A percentile compares a stretch with the other conserved stretches of the same genome.
These are phyloP conservation scores for Neosilurus mollespiculum DNA, from an alignment of 2,797 vertebrate species.

Conservation along the genomic window DNA sequence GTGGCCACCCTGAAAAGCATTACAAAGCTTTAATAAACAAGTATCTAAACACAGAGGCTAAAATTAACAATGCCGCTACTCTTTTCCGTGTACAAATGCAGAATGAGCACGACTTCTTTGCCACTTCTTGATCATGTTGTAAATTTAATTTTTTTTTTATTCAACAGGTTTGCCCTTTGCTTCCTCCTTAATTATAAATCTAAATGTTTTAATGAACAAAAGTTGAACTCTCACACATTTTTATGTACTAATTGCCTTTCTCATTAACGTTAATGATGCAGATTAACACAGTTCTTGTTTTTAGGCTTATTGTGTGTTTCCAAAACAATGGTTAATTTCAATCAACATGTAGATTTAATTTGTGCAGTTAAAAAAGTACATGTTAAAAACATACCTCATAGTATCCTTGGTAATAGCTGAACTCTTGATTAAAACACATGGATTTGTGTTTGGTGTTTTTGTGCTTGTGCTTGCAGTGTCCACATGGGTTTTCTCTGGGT, in stretches of 20 bases:
- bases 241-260: background rate
- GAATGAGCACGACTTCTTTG: conserved; percentile 54
- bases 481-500: background rate
- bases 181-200: background rate
- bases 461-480: background rate
- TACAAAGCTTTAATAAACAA: conserved; percentile 52
- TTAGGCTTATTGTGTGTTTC: background rate
- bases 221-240: background rate
- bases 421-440: background rate
- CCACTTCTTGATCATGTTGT: conserved; percentile 26
- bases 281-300: too few relatives aligned
- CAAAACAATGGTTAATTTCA: background rate
- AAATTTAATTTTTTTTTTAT: too few relatives aligned
- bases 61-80: conserved; percentile 7
- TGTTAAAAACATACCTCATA: background rate
- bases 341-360: background rate
- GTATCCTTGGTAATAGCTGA: too few relatives aligned
- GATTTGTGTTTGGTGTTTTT: background rate
- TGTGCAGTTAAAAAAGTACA: background rate
- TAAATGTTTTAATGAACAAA: background rate
- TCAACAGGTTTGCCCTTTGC: background rate
- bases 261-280: background rate
- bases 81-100: conserved; percentile 50
- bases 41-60: conserved; percentile 3
- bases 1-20: conserved; percentile 38